phyloP scores from a whole-genome alignment of 2,797 vertebrate genomes.

The Sebastes wilsoni region DNA sequence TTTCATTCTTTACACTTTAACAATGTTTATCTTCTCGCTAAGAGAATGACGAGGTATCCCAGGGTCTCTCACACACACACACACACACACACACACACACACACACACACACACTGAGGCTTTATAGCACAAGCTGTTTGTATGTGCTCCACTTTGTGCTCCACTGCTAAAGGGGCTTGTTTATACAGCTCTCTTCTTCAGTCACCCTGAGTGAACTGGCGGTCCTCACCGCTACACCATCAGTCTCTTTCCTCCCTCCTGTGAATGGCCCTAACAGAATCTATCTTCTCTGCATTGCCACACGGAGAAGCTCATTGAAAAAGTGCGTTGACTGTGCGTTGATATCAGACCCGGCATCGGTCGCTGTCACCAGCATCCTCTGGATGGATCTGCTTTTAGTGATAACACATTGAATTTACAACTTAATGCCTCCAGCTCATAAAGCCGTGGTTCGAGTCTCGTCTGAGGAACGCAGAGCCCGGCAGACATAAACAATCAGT shows the following conservation, averaged over 20 bases:
- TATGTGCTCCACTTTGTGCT: constrained; percentile 66
- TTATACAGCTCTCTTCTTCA: constrained; percentile 66
- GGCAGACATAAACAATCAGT: constrained; percentile 18
- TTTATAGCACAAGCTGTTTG: constrained; percentile 60
- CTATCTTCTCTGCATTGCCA: constrained; percentile 41
- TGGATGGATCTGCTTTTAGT: constrained; percentile 17
- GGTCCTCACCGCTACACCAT: constrained; percentile 33
- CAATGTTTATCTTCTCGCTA: constrained; percentile 67
- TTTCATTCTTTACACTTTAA: constrained; percentile 53
- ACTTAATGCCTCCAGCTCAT: background rate
- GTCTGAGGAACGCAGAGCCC: background rate
- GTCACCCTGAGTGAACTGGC: constrained; percentile 70
- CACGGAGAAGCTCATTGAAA: constrained; percentile 12
- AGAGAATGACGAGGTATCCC: constrained; percentile 63
- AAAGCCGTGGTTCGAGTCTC: background rate
- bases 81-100: constrained; percentile 25
- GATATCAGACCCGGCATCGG: constrained; percentile 33
- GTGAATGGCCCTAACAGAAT: constrained; percentile 36
- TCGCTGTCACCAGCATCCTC: constrained; percentile 31
- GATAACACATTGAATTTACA: constrained; percentile 16
- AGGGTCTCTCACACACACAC: constrained; percentile 40
- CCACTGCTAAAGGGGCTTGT: constrained; percentile 68
- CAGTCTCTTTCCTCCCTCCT: constrained; percentile 37
- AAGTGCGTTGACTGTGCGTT: background rate
- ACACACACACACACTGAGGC: background rate